Conservation (phyloP, 2,113 vertebrate species). For the Arenaria interpres region DNA sequence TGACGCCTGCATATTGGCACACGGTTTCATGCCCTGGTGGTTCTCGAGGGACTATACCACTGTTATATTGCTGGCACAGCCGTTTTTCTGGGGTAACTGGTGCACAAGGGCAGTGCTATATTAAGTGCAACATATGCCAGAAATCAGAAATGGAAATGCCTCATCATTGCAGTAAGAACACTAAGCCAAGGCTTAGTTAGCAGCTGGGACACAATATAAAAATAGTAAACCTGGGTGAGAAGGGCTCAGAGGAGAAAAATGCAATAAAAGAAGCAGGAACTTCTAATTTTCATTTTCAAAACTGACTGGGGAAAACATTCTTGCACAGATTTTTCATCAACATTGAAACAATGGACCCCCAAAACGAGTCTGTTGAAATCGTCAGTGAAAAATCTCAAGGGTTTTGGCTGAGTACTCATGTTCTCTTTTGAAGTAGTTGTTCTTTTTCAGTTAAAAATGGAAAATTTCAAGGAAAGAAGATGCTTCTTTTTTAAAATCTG, state of each 20-base stretch:
- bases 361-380: conserved; percentile 10
- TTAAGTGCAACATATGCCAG: conserved; percentile 57
- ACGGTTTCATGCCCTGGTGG: background rate
- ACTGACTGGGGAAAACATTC: conserved; percentile 7
- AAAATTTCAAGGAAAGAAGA: conserved; percentile 19
- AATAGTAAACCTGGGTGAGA: conserved; percentile 60
- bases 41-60: background rate
- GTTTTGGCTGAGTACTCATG: conserved; percentile 8
- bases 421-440: conserved; percentile 40
- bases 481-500: background rate
- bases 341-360: background rate
- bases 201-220: conserved; percentile 64
- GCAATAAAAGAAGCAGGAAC: conserved; percentile 34
- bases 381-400: conserved; percentile 4
- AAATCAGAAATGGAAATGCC: conserved; percentile 64
- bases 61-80: conserved; percentile 36
- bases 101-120: conserved; percentile 57
- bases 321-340: conserved; percentile 23
- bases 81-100: conserved; percentile 44
- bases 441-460: conserved; percentile 39
- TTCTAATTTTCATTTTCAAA: conserved; percentile 32
- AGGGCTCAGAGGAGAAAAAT: background rate
- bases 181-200: conserved; percentile 63
- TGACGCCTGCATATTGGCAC: conserved; percentile 1
- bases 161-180: conserved; percentile 41